Percentiles rank a stretch among this genome's conserved stretches.
These are phyloP conservation scores for Thereva nobilitata DNA, from an alignment of 2,888 invertebrate species.

Conservation along the genomic window DNA sequence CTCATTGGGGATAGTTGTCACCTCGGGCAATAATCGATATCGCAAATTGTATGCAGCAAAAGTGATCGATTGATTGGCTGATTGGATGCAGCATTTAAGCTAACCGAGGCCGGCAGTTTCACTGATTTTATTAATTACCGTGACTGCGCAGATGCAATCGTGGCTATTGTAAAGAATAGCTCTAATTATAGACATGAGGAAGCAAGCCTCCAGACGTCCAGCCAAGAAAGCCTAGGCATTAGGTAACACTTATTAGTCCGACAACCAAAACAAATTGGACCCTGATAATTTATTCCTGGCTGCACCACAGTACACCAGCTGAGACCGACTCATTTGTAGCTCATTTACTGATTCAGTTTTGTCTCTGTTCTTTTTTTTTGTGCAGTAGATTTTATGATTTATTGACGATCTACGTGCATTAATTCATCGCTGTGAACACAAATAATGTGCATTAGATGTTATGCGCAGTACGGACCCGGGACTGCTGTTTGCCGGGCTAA, in stretches of 20 bases:
- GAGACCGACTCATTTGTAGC: constrained; percentile 13
- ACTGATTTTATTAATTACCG: too few species aligned
- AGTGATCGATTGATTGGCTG: too few species aligned
- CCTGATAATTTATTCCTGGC: constrained; percentile 16
- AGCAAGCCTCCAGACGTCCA: too few species aligned
- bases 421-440: constrained; percentile 7
- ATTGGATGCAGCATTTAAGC: too few species aligned
- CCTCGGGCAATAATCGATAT: too few species aligned
- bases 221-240: background rate
- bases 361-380: constrained; percentile 1
- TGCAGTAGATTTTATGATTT: constrained; percentile 20
- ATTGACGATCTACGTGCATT: constrained; percentile 13
- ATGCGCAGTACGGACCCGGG: constrained; percentile 1
- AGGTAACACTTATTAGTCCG: constrained; percentile 22
- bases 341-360: constrained; percentile 8
- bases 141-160: too few species aligned
- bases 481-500: constrained; percentile 11
- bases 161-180: too few species aligned
- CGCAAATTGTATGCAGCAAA: too few species aligned
- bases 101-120: too few species aligned
- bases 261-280: constrained; percentile 20
- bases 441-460: background rate
- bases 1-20: too few species aligned
- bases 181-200: too few species aligned
- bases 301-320: constrained; percentile 1